phyloP scores from a whole-genome alignment of 2,797 vertebrate species.

The Myotis vivesi region DNA sequence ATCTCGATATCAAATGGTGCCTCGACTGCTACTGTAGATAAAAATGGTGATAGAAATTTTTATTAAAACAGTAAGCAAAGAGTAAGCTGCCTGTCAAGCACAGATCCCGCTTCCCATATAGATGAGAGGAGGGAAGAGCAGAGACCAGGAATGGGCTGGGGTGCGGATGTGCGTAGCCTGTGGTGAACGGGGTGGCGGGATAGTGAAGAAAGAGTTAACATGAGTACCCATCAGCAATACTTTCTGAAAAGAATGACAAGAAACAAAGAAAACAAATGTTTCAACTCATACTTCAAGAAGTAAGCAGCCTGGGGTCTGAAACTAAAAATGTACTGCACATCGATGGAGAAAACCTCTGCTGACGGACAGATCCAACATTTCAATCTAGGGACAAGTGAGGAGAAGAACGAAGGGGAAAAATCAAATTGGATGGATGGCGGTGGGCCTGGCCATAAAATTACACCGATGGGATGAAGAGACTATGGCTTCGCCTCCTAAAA shows the following conservation, averaged over 20 bases:
- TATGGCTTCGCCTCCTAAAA: accelerated
- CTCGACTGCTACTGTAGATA: conserved; percentile 48
- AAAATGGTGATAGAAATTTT: conserved; percentile 72
- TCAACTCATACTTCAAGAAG: not conserved
- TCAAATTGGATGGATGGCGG: not conserved
- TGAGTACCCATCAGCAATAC: not conserved
- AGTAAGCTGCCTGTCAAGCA: conserved; percentile 59
- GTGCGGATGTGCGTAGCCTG: not conserved
- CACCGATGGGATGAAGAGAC: not conserved
- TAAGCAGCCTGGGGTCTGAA: not conserved
- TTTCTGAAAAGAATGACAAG: not conserved
- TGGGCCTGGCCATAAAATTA: not conserved
- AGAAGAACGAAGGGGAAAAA: not conserved
- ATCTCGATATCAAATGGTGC: conserved; percentile 58
- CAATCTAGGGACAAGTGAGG: not conserved
- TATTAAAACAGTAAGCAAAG: conserved; percentile 74
- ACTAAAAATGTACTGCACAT: not conserved
- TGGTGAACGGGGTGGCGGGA: not conserved
- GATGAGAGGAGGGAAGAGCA: not conserved
- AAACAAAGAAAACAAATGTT: not conserved
- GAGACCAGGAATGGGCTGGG: not conserved
- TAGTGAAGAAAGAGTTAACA: not conserved
- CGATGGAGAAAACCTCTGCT: not conserved
- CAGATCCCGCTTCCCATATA: not conserved
- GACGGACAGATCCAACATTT: not conserved